Conservation (phyloP, 2,888 invertebrate species). For the Emmelina monodactyla region DNA sequence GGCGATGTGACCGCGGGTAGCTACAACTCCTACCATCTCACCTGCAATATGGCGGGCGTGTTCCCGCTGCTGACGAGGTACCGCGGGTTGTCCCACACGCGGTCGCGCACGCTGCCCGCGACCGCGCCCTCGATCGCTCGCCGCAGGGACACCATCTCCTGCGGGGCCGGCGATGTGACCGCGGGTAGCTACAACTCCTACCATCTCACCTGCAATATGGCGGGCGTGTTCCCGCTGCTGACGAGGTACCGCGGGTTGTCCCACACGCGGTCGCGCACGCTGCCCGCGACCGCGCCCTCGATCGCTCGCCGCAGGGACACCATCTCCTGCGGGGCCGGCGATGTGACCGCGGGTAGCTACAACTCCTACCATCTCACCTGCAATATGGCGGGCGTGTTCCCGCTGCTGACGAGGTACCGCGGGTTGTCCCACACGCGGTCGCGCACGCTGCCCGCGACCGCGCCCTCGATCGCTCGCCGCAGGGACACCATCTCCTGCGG, state of each 20-base stretch:
- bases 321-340: slow-evolving; percentile 82
- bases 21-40: slow-evolving; percentile 51
- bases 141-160: slow-evolving; percentile 80
- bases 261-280: slow-evolving; percentile 74
- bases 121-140: slow-evolving; percentile 79
- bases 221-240: slow-evolving; percentile 89
- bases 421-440: slow-evolving; percentile 86
- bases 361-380: slow-evolving; percentile 52
- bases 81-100: slow-evolving; percentile 87
- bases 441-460: slow-evolving; percentile 69
- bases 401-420: slow-evolving; percentile 82
- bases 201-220: slow-evolving; percentile 81
- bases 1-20: slow-evolving; percentile 69
- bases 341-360: slow-evolving; percentile 61
- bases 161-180: slow-evolving; percentile 75
- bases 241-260: slow-evolving; percentile 88
- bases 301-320: slow-evolving; percentile 76
- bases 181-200: slow-evolving; percentile 57
- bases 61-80: slow-evolving; percentile 88
- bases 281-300: slow-evolving; percentile 73
- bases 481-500: slow-evolving; percentile 81
- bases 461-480: slow-evolving; percentile 77
- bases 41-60: slow-evolving; percentile 82
- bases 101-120: slow-evolving; percentile 64
- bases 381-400: slow-evolving; percentile 90